Conservation (phyloP, 2,113 vertebrate genomes). For the Brienomyrus longianalis region DNA sequence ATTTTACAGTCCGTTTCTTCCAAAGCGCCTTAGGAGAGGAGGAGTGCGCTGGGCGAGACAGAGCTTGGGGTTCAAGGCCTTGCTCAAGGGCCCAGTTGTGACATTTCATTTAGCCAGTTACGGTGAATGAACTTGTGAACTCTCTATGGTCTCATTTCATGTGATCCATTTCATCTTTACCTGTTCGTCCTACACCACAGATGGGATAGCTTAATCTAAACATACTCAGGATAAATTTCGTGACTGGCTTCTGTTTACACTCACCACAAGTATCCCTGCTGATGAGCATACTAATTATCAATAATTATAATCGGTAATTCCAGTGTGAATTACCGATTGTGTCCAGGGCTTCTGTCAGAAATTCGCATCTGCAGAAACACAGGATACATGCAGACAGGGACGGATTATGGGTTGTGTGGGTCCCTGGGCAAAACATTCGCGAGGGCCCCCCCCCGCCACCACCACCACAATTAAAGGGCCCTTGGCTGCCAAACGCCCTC, state of each 20-base stretch:
- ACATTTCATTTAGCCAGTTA: neutral
- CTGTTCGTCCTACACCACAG: neutral
- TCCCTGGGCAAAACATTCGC: too few relatives aligned
- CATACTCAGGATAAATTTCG: neutral
- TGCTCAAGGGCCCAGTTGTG: neutral
- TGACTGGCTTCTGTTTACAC: neutral
- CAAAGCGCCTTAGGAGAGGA: neutral
- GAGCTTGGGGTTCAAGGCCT: neutral
- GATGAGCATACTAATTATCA: neutral
- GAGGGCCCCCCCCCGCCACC: too few relatives aligned
- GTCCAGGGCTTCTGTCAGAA: neutral
- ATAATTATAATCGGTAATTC: neutral
- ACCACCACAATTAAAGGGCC: too few relatives aligned
- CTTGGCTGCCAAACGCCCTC: too few relatives aligned
- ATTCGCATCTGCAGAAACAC: neutral
- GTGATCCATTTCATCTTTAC: neutral
- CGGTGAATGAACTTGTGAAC: neutral
- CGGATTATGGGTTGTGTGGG: too few relatives aligned
- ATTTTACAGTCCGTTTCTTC: neutral
- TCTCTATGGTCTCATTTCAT: neutral
- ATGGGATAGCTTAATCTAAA: neutral
- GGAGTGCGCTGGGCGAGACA: neutral
- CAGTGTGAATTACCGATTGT: neutral
- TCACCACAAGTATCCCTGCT: neutral
- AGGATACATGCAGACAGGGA: neutral